These are phyloP conservation scores for Oasisia sp. DNA, from an alignment of 2,888 invertebrate species.

Conservation along the genomic window DNA sequence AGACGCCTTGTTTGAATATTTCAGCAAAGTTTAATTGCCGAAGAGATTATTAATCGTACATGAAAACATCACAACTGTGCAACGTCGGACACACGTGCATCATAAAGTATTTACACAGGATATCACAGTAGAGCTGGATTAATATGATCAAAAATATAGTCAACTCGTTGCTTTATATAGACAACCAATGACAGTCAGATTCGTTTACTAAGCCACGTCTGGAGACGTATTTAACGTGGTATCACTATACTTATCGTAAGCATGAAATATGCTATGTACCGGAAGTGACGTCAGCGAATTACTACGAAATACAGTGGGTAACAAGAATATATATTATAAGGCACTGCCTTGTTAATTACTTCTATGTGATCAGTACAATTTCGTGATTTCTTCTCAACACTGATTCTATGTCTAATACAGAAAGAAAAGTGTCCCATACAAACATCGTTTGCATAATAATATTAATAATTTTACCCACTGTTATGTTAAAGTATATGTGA, in stretches of 20 bases:
- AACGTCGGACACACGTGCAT: background rate
- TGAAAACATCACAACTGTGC: background rate
- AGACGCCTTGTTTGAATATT: background rate
- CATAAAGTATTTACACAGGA: background rate
- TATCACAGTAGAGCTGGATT: background rate
- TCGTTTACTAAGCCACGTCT: background rate
- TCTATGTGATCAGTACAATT: too few relatives aligned
- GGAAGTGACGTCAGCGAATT: background rate
- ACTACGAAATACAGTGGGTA: background rate
- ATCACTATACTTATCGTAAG: background rate
- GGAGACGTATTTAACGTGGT: background rate
- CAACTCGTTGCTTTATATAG: background rate
- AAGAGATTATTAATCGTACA: background rate
- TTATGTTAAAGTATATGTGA: background rate
- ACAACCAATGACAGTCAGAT: background rate
- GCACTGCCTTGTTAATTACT: background rate
- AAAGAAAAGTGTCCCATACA: background rate
- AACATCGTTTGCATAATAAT: background rate
- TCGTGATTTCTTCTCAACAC: background rate
- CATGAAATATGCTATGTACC: background rate
- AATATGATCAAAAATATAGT: background rate
- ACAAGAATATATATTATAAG: background rate
- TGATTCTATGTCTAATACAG: background rate
- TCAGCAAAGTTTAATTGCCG: conserved; percentile 1
- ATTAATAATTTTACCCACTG: background rate